Evolutionary conservation across 2,113 vertebrate species (phyloP).

Genomic region (Cichladusa arquata): DNA sequence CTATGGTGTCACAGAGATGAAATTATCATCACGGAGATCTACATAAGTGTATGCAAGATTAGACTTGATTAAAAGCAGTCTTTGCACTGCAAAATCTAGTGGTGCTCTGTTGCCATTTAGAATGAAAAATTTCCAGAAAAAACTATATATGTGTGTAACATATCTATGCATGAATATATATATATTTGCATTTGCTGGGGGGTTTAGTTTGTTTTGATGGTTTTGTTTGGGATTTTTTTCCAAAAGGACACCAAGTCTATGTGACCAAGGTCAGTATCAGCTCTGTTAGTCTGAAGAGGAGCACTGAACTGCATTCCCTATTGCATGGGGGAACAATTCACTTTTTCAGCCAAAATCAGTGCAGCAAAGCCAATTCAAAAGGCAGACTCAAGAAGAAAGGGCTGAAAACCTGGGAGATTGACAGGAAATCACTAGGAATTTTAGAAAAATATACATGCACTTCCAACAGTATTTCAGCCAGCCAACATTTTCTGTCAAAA

Average conservation of each 20-base stretch:
- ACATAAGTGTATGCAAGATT: not conserved
- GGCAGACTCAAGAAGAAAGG: not conserved
- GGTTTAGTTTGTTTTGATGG: not conserved
- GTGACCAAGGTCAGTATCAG: not conserved
- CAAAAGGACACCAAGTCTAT: not conserved
- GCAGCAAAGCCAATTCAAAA: not conserved
- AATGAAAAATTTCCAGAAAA: not conserved
- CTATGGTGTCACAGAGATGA: not conserved
- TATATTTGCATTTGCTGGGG: too few relatives aligned
- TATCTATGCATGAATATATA: not conserved
- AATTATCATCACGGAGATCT: constrained; percentile 4
- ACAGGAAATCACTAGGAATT: not conserved
- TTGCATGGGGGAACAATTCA: not conserved
- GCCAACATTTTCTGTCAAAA: not conserved
- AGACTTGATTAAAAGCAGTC: not conserved
- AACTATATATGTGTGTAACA: rapidly evolving
- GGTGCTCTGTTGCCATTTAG: not conserved
- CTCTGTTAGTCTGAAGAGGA: not conserved
- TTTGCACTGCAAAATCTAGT: not conserved
- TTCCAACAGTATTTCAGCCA: not conserved
- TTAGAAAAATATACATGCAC: not conserved
- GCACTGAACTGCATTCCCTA: not conserved
- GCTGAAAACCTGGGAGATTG: not conserved
- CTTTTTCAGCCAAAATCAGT: not conserved
- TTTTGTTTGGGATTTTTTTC: not conserved